Percentiles rank a stretch among this genome's conserved stretches.
Evolutionary conservation across 2,888 invertebrate species (phyloP).

Genomic region (Rhagium mordax): DNA sequence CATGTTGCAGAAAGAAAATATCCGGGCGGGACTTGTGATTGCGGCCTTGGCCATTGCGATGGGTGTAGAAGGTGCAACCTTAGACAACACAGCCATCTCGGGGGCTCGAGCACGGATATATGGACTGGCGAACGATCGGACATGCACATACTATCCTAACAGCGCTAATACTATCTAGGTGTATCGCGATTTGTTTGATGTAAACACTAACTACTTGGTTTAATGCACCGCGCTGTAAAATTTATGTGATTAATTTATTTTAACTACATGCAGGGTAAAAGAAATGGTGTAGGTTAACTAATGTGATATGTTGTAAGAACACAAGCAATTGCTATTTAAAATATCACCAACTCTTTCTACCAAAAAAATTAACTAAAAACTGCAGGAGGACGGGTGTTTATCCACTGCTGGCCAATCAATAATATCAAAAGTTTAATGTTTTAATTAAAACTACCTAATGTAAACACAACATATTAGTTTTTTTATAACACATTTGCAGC

Average conservation of each 20-base stretch:
- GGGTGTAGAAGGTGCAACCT: conserved; percentile 65
- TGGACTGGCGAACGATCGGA: conserved; percentile 57
- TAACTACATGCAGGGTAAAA: conserved; percentile 58
- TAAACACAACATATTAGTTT: conserved; percentile 49
- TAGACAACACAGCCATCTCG: conserved; percentile 70
- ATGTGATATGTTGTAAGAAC: conserved; percentile 48
- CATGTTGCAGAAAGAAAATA: conserved; percentile 54
- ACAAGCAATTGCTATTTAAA: conserved; percentile 66
- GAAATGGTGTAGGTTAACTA: conserved; percentile 35
- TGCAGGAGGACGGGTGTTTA: conserved; percentile 65
- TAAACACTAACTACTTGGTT: conserved; percentile 58
- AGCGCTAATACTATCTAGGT: conserved; percentile 59
- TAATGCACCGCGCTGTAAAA: conserved; percentile 59
- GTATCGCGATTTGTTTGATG: conserved; percentile 54
- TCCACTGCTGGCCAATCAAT: conserved; percentile 65
- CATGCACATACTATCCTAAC: conserved; percentile 62
- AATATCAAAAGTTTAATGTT: conserved; percentile 50
- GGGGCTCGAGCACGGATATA: conserved; percentile 57
- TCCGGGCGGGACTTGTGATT: conserved; percentile 49
- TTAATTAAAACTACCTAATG: conserved; percentile 45
- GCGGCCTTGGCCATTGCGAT: conserved; percentile 50
- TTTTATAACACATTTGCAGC: conserved; percentile 56
- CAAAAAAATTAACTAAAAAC: conserved; percentile 51
- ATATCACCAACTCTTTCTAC: conserved; percentile 68
- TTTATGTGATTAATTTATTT: conserved; percentile 41